Conservation (phyloP, 2,113 vertebrate species). For the Catharus minimus region DNA sequence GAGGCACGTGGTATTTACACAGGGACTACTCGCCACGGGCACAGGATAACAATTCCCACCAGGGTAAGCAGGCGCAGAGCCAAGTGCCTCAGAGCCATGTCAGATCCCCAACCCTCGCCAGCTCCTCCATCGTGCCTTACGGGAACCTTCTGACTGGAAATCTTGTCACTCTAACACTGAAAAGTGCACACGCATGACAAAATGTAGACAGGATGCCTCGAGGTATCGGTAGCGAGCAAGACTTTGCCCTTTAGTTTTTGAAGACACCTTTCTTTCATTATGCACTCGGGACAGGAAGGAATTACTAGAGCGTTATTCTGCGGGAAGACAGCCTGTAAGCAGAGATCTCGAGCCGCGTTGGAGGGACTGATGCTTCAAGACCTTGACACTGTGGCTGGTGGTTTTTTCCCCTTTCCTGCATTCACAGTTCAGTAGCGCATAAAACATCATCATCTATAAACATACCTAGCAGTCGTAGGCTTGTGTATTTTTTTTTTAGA, state of each 20-base stretch:
- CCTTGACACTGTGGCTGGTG: conserved; percentile 77
- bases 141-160: conserved; percentile 83
- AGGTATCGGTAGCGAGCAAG: conserved; percentile 81
- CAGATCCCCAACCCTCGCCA: conserved; percentile 77
- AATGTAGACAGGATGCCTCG: conserved; percentile 86
- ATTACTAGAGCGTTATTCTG: conserved; percentile 92
- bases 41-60: conserved; percentile 73
- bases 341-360: conserved; percentile 72
- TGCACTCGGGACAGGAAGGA: conserved; percentile 78
- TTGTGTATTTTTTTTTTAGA: conserved; percentile 50
- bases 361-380: conserved; percentile 82
- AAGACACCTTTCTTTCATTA: conserved; percentile 93
- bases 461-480: conserved; percentile 70
- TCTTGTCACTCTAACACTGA: conserved; percentile 90
- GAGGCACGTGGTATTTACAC: conserved; percentile 61
- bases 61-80: conserved; percentile 77
- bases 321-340: conserved; percentile 81
- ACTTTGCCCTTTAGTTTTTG: conserved; percentile 84
- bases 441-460: conserved; percentile 78
- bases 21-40: conserved; percentile 75
- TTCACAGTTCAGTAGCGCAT: conserved; percentile 77
- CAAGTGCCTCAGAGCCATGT: conserved; percentile 82
- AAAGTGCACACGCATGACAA: conserved; percentile 93
- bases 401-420: conserved; percentile 63
- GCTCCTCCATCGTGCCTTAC: conserved; percentile 76